Conservation (phyloP, 1,140 invertebrate genomes). For the Drosophila punjabiensis region DNA sequence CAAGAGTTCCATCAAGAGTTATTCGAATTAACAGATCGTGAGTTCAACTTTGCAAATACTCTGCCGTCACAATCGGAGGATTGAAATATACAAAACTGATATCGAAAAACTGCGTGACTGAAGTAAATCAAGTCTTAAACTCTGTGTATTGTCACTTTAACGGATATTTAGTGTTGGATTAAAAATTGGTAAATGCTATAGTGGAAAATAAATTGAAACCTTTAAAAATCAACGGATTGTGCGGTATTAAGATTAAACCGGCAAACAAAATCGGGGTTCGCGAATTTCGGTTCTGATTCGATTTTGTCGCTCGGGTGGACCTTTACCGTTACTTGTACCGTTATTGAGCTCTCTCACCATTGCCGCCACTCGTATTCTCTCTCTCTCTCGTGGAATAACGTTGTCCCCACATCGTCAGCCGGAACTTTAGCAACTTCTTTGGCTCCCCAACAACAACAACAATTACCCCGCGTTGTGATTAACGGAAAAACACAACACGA, state of each 20-base stretch:
- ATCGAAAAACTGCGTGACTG: not conserved
- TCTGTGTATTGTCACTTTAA: not conserved
- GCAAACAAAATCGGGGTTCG: slow-evolving; percentile 28
- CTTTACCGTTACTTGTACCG: slow-evolving; percentile 20
- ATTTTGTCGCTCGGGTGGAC: slow-evolving; percentile 25
- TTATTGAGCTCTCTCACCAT: slow-evolving; percentile 21
- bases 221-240: slow-evolving; percentile 6
- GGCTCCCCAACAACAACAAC: not conserved
- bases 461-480: slow-evolving; percentile 23
- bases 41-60: not conserved
- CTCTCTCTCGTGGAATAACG: slow-evolving; percentile 34
- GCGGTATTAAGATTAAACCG: not conserved
- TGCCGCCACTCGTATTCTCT: slow-evolving; percentile 26
- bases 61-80: too few relatives aligned
- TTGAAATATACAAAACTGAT: not conserved
- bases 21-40: not conserved
- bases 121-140: slow-evolving; percentile 1
- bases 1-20: not conserved
- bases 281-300: slow-evolving; percentile 15
- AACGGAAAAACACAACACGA: slow-evolving; percentile 19
- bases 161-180: not conserved
- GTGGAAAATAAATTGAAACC: not conserved
- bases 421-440: slow-evolving; percentile 5
- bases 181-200: not conserved
- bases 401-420: slow-evolving; percentile 17